phyloP scores from a whole-genome alignment of 2,113 vertebrate genomes.

The sheep (Ovis aries) region DNA sequence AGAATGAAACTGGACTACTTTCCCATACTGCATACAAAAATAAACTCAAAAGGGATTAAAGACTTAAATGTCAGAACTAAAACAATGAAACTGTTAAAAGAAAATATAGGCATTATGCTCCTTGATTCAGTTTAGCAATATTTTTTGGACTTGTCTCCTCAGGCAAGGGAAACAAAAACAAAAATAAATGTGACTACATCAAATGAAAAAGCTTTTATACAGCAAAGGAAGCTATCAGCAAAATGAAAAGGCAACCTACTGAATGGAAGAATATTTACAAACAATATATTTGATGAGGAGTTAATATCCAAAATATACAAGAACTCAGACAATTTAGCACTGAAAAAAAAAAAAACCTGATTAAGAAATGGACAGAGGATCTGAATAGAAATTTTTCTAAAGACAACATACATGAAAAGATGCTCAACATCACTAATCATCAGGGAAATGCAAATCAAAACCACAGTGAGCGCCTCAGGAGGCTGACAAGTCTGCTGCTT shows the following conservation, averaged over 20 bases:
- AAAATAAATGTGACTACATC: not conserved
- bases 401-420: not conserved
- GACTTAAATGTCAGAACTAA: not conserved
- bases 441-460: not conserved
- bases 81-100: not conserved
- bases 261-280: not conserved
- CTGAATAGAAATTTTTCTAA: not conserved
- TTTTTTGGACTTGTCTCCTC: not conserved
- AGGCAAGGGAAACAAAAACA: not conserved
- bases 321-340: not conserved
- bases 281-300: not conserved
- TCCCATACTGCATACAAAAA: not conserved
- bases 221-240: not conserved
- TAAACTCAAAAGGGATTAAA: not conserved
- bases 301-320: not conserved
- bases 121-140: not conserved
- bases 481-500: not conserved
- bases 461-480: not conserved
- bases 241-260: not conserved
- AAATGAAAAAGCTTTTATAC: not conserved
- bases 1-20: not conserved
- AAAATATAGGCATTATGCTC: not conserved
- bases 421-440: not conserved
- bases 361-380: not conserved
- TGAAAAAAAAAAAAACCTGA: not conserved